Percentiles rank a stretch among this genome's conserved stretches.
These are phyloP conservation scores for Aquatica leii DNA, from an alignment of 2,888 invertebrate species.

Conservation along the genomic window DNA sequence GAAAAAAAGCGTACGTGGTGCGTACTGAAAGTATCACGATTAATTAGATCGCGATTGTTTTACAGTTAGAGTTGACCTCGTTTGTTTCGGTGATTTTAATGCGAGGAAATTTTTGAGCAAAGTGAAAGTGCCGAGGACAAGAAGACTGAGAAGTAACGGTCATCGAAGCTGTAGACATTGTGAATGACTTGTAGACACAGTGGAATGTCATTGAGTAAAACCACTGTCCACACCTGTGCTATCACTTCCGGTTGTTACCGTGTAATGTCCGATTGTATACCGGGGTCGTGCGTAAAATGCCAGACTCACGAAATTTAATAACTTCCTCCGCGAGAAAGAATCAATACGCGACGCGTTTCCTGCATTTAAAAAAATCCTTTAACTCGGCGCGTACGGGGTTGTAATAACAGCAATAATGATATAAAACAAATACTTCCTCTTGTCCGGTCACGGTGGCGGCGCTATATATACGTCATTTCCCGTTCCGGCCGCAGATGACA, in stretches of 20 bases:
- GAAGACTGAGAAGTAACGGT: too few species aligned
- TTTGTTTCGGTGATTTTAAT: too few species aligned
- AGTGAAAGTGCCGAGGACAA: too few species aligned
- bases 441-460: constrained; percentile 55
- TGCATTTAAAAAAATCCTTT: not conserved
- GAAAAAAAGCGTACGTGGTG: too few species aligned
- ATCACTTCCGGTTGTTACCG: constrained; percentile 25
- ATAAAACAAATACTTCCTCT: constrained; percentile 53
- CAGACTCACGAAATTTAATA: not conserved
- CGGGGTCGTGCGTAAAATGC: not conserved
- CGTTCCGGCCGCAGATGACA: constrained; percentile 52
- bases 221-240: constrained; percentile 29
- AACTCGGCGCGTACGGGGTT: too few species aligned
- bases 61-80: too few species aligned
- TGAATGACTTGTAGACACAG: constrained; percentile 31
- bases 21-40: too few species aligned
- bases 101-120: too few species aligned
- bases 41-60: too few species aligned
- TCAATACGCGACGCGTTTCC: not conserved
- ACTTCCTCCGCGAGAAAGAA: not conserved
- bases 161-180: too few species aligned
- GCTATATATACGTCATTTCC: constrained; percentile 56
- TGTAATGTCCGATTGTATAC: not conserved
- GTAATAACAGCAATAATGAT: constrained; percentile 41
- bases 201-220: constrained; percentile 29